Base-by-base conservation (phyloP, 2,888 invertebrate species). In the Drosophila setosimentum region DNA sequence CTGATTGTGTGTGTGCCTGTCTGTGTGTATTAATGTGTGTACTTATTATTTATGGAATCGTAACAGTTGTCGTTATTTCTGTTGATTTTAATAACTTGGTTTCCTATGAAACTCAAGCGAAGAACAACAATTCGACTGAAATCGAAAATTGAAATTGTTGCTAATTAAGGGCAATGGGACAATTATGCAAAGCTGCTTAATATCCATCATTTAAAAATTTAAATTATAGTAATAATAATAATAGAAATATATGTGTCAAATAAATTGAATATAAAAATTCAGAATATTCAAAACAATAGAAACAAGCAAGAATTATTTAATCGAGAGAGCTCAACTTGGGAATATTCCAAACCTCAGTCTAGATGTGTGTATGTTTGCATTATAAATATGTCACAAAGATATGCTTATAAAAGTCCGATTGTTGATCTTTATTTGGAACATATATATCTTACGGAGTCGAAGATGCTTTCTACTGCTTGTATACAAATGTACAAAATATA, bases 21-120 rank as follows among this genome's bases (percentile, higher is more conserved):
- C n/a, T n/a, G 27, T 42, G 24, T 63, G 51, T 59, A 32, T 27
- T 10, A 32, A 10, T 30, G 54, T 59, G 40, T 27, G 35, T 62
- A n/a, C 32, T 51, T 37, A 24, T 42, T 55, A 69, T 68, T 54
- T 55, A 83, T 68, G 55, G 49, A 11, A 51, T 53, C 63, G 49
- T 53, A 59, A 55, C 54, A 68, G 40, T 76, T 58, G 59, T 11
- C 11, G n/a, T 21, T 6, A 11, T n/a, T 37, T 18, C 13, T 51
- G 8, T 37, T 48, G 7, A 49, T 49, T 10, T 49, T 11, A 29
- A n/a, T 18, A 33, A 1, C 24, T 45, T 18, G 10, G 7, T 35
- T 18, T 18, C 18, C 3, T 18, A 1, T 0, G 2, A 6, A 49
- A n/a, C n/a, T 50, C 10, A 18, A 8, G 16, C 21, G 29, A 29